Base-by-base conservation (phyloP, 2,113 vertebrate genomes). In the Cyphomyrus discorhynchus region DNA sequence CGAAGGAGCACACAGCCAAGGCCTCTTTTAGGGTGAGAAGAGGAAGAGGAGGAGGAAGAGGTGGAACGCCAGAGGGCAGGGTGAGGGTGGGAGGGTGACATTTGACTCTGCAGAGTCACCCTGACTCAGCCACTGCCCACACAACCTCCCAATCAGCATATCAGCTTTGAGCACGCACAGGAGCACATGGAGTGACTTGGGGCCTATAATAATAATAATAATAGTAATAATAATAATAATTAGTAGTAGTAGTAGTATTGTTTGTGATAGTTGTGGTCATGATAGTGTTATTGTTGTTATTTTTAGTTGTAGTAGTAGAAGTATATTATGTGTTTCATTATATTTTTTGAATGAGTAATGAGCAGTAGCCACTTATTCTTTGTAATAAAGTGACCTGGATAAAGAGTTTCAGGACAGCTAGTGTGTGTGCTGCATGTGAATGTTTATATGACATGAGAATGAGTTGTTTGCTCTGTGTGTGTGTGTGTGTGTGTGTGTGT, bases 41-140 rank as follows among this genome's bases (percentile, higher is more conserved):
- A 46, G 86, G 46, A 90, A 84, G 70, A 62, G 24, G 66, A 56
- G 17, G 58, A 47, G 77, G 46, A 90, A 87, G 70, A 53, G 17
- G 35, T 46, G n/a, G 53, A 77, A 53, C 31, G 9, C 27, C 31
- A 27, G 9, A 62, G 35, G 77, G 53, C 35, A 74, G 13, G 87
- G 45, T 70, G 46, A 47, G 77, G 62, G 4, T 42, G 35, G 77
- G 47, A 49, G 24, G 24, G 27, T 27, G 88, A 80, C 88, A 82
- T 82, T 89, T 80, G 46, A 46, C 47, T 89, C 47, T 89, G 66
- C 42, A 53, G 46, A 45, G 62, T 89, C 62, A 89, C 66, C 27
- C 15, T n/a, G 70, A 70, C 88, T 35, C 70, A 77, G 45, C 5
- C 88, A 17, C n/a, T 80, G 4, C 31, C 46, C 31, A 49, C 42